These are phyloP conservation scores for Gonocerus acuteangulatus DNA, from an alignment of 2,888 invertebrate species.

Conservation along the genomic window DNA sequence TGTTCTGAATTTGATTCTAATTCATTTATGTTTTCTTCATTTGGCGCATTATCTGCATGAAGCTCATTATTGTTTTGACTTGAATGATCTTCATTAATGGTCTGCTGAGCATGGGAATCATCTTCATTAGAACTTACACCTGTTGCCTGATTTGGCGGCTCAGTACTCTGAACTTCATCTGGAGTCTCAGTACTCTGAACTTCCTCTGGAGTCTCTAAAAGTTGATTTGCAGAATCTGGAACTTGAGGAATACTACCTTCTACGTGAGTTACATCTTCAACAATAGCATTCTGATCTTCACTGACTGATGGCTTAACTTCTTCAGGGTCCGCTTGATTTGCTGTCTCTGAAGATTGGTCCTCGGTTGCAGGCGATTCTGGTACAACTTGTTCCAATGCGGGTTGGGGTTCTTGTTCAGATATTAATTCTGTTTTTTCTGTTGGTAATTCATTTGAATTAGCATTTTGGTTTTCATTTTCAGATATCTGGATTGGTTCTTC, in stretches of 20 bases:
- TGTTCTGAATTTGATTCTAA: not conserved
- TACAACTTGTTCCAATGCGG: not conserved
- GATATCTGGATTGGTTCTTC: not conserved
- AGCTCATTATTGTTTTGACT: not conserved
- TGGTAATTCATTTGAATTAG: not conserved
- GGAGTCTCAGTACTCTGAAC: not conserved
- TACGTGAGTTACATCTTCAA: constrained; percentile 7
- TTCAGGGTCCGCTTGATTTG: too few relatives aligned
- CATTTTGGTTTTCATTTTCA: not conserved
- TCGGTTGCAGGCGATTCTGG: not conserved
- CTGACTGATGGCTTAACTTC: not conserved
- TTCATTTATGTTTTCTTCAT: not conserved
- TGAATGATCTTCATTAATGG: not conserved
- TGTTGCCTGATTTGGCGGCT: too few relatives aligned
- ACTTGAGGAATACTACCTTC: not conserved
- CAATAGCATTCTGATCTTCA: not conserved
- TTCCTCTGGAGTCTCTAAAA: constrained; percentile 8
- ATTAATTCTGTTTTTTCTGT: not conserved
- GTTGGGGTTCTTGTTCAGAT: not conserved
- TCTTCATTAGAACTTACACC: too few relatives aligned
- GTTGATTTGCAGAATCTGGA: constrained; percentile 17
- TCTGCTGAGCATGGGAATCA: too few relatives aligned
- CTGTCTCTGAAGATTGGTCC: not conserved
- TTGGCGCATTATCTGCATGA: not conserved
- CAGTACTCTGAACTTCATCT: not conserved